These are phyloP conservation scores for Brachypteracias leptosomus DNA, from an alignment of 2,113 vertebrate genomes.

Conservation along the genomic window DNA sequence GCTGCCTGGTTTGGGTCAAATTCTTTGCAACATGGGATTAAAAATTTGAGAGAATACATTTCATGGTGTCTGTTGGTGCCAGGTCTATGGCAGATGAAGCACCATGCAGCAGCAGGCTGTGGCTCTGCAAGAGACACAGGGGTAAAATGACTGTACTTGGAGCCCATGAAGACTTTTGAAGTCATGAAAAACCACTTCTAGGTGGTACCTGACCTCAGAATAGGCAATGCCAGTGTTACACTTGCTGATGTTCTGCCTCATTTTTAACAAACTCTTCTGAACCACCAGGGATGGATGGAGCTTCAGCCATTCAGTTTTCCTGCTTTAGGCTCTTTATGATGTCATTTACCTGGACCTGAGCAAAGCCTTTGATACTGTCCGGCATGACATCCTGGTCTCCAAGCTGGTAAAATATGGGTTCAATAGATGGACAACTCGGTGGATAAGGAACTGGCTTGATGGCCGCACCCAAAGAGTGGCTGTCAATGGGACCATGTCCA, in stretches of 20 bases:
- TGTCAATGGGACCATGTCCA: too few relatives aligned
- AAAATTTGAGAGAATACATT: not conserved
- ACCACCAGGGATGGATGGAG: not conserved
- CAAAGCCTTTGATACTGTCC: too few relatives aligned
- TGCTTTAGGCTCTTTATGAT: not conserved
- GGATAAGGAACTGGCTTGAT: too few relatives aligned
- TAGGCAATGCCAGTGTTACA: not conserved
- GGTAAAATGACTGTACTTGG: not conserved
- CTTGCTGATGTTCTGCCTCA: rapidly evolving
- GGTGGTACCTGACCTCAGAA: not conserved
- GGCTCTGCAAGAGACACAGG: not conserved
- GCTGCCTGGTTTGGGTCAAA: not conserved
- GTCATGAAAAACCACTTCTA: not conserved
- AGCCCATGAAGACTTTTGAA: not conserved
- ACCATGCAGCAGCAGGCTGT: not conserved
- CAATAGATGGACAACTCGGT: too few relatives aligned
- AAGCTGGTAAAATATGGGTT: too few relatives aligned
- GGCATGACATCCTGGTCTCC: too few relatives aligned
- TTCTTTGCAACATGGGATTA: not conserved
- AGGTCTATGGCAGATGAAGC: not conserved
- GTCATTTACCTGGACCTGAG: too few relatives aligned
- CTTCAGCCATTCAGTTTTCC: not conserved
- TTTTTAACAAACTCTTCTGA: not conserved
- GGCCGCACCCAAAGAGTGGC: too few relatives aligned
- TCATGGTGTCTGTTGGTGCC: rapidly evolving